These are phyloP conservation scores for Ectemnius continuus DNA, from an alignment of 2,888 invertebrate genomes.

Conservation along the genomic window DNA sequence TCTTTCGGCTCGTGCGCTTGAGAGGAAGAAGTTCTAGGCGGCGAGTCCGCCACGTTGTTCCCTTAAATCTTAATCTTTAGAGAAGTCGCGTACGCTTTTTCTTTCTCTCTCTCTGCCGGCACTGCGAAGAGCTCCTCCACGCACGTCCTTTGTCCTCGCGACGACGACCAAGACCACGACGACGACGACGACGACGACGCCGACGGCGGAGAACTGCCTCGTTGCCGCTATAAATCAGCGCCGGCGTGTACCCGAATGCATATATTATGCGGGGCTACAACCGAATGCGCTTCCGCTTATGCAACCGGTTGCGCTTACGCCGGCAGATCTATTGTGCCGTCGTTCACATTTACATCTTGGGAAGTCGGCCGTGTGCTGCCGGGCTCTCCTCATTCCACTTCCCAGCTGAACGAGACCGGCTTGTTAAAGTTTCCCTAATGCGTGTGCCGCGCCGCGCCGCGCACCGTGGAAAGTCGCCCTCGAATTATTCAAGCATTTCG, in stretches of 20 bases:
- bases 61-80: conserved; percentile 50
- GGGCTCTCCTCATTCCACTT: conserved; percentile 43
- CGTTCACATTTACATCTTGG: conserved; percentile 56
- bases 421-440: conserved; percentile 45
- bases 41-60: conserved; percentile 6
- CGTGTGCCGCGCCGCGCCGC: conserved; percentile 36
- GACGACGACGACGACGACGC: background rate
- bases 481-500: too few relatives aligned
- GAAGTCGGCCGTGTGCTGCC: conserved; percentile 30
- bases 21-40: background rate
- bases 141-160: conserved; percentile 41
- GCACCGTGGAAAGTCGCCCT: background rate
- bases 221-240: conserved; percentile 55
- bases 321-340: conserved; percentile 52
- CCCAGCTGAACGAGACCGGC: too few relatives aligned
- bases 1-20: background rate
- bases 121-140: conserved; percentile 23
- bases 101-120: conserved; percentile 34
- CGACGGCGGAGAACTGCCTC: conserved; percentile 9
- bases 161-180: background rate
- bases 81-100: conserved; percentile 32
- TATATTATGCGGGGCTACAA: conserved; percentile 44
- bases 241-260: conserved; percentile 42
- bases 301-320: conserved; percentile 59
- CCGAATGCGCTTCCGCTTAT: conserved; percentile 63